Evolutionary conservation across 2,797 vertebrate species (phyloP), one percentile per base, ranked within the genome.

Genomic region (Syngnathus rostellatus): DNA sequence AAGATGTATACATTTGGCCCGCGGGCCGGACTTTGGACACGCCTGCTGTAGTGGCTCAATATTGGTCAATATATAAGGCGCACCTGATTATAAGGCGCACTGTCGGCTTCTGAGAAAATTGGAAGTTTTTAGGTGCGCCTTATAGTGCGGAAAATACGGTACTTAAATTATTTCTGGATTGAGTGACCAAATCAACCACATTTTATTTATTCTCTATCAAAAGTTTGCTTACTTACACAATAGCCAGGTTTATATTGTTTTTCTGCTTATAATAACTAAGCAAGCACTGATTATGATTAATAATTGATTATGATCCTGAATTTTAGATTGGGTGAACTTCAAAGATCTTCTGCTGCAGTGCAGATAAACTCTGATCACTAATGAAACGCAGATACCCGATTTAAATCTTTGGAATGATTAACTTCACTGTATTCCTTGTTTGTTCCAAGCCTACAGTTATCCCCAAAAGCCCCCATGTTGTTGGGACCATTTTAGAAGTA

Each of bases 241-340:
- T 25, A 65, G 59, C 66, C n/a, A 5, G 69, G 57, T 72, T 73
- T 79, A 63, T 70, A 76, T n/a, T 63, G 67, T 64, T 72, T 54
- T 69, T 48, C 69, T 63, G 61, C 66, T 74, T 67, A 87, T 89
- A 90, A 86, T 93, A 91, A 94, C 92, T 92, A 90, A 87, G 85
- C 83, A 90, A 81, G 84, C 86, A 91, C 91, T 87, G 91, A 91
- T 91, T 82, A 88, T 86, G 90, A 76, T 91, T 86, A 92, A 43
- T 43, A 17, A 94, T 93, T 90, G 2, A 94, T 93, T 89, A 92
- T 90, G 86, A 93, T 66, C 89, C 89, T 87, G 88, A 85, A 89
- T 85, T 89, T 92, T 90, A 90, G 86, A 91, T 87, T 86, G 83
- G 25, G 14, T 58, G 55, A 58, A 83, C 88, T 89, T 88, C 89